Base-by-base conservation (phyloP, 1,140 invertebrate genomes). In the Bombus waltoni region DNA sequence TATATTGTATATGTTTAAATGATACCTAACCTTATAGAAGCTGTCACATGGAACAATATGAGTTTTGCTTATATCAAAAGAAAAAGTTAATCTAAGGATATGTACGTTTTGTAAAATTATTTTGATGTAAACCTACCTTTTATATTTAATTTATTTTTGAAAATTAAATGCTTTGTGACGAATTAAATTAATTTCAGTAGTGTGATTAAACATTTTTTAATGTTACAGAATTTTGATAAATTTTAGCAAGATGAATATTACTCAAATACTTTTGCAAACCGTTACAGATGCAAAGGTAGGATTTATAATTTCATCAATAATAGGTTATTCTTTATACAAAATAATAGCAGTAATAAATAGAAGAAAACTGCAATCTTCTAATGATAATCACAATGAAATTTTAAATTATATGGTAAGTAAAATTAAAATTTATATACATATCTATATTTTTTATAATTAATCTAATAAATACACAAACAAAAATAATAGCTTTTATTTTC, bases 291-390 rank as follows among this genome's bases (percentile, higher is more conserved):
- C 70, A 25, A 90, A 75, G 53, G 25, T 89, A 9, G 77, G 73
- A 8, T 86, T 91, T 73, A 65, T 38, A 18, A 83, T 81, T 40
- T 81, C 81, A 35, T 18, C 57, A 53, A 18, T 91, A 40, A 68
- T 89, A 28, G 86, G 86, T 75, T 91, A 91, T 73, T 91, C 44
- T 85, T 72, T 89, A 18, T 91, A 86, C 15, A 91, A 74, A 91
- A 44, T 82, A 25, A 86, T 86, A 47, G 15, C 28, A 25, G 71
- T 65, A 57, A 2, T 5, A 38, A 68, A 18, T 42, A 80, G 11
- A 78, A 89, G 4, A 70, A 80, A 44, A 65, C n/a, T 66, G 32
- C 11, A 77, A 71, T 40, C 66, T 66, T 66, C 38, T 25, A 35
- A 84, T 9, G 80, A n/a, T 62, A n/a, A 87, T 5, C 44, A 59